Base-by-base conservation (phyloP, 2,888 invertebrate species). In the Trissolcus japonicus region DNA sequence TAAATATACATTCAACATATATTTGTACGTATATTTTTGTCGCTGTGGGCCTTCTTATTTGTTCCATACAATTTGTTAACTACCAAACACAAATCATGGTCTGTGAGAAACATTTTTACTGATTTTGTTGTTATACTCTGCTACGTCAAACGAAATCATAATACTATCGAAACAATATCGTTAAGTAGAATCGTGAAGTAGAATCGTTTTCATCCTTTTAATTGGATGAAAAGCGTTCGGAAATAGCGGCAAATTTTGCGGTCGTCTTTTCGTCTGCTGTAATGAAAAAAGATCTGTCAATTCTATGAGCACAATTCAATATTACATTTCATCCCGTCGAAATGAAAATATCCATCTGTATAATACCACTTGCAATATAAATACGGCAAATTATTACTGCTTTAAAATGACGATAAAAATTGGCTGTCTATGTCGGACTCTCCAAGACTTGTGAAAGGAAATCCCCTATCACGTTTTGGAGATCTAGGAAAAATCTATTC, bases 401-500 rank as follows among this genome's bases (percentile, higher is more conserved):
- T 60, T 65, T 29, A 59, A 59, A 54, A 9, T 16, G 19, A 35
- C 29, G 51, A 53, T 51, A 53, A 41, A 74, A 66, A 62, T 66
- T 40, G 19, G 59, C 59, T 62, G 56, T 76, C 72, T 66, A 76
- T 69, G 35, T 35, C 35, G 35, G 9, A 14, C 74, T 72, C 48
- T 21, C 48, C 40, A 65, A 61, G 61, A 54, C 56, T 73, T 78
- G 61, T 60, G 25, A 69, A 73, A 56, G 68, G 56, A 77, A 77
- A 79, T 72, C 73, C 71, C 63, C 73, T 76, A 80, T 78, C 74
- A 65, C 56, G 67, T 55, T 75, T 69, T 63, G 46, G 67, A 76
- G 72, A 61, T 78, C 76, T 69, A 74, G 60, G 73, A 76, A 78
- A 82, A 85, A 85, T 84, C 83, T 83, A 82, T 84, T 83, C 80